Evolutionary conservation across 2,113 vertebrate genomes (phyloP), one percentile per base, ranked within the genome.

Genomic region (Callionymus lyra): DNA sequence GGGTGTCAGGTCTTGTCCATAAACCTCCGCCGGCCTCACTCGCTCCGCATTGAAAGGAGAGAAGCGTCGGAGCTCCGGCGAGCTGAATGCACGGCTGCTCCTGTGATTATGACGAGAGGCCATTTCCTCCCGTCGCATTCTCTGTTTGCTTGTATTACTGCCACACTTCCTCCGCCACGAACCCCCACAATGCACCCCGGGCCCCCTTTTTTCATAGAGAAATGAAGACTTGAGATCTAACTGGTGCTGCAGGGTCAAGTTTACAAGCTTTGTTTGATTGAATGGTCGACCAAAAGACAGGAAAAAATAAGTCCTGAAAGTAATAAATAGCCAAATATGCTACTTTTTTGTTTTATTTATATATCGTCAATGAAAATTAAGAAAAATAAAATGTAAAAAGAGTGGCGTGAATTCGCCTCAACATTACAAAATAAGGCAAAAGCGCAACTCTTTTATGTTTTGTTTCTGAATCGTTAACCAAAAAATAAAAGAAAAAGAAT

Each of bases 71-170:
- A 6, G 54, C 50, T 35, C 43, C 65, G 55, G 56, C 1, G 41
- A 50, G 44, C 68, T 77, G 64, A 68, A 72, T 66, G 64, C 76
- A 36, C 68, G 15, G 64, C 68, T 34, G 62, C 71, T 65, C 66
- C 41, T 16, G 57, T 59, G 62, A 51, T 61, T 51, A 74, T 61
- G 10, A 56, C 47, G 43, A 45, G 33, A 55, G 63, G 53, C 43
- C 62, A 67, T 63, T 74, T 79, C 74, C 79, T 76, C 56, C 44
- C 56, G 10, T 72, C 63, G 56, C 70, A 64, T 63, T 68, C 70
- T 66, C 67, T 77, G 59, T 79, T 77, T 76, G 74, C 76, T 70
- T 68, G 64, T 77, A 58, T 66, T 68, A 41, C 58, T 47, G 62
- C 63, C 62, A 59, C 69, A 65, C 64, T 63, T 53, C 68, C 76